Conservation (phyloP, 2,797 vertebrate genomes). For the Holocentrus rufus region DNA sequence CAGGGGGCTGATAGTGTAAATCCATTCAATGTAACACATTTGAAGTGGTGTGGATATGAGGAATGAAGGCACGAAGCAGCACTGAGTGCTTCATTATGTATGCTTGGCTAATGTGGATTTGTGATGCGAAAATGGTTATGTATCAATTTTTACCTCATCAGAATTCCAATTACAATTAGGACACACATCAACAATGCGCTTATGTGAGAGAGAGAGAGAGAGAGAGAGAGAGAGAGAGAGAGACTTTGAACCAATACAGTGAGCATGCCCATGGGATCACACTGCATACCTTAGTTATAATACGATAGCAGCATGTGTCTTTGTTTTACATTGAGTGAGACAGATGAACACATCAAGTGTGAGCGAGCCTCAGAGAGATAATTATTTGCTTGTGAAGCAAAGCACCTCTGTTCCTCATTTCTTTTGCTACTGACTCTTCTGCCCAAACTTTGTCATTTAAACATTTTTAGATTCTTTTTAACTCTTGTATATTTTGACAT, state of each 20-base stretch:
- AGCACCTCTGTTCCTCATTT: too few species aligned
- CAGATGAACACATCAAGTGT: background rate
- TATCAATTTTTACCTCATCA: too few species aligned
- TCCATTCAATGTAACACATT: background rate
- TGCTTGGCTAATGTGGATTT: background rate
- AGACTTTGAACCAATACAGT: background rate
- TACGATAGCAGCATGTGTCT: background rate
- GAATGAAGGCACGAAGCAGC: background rate
- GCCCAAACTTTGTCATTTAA: too few species aligned
- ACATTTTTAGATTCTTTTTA: too few species aligned
- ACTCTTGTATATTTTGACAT: too few species aligned
- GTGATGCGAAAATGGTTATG: too few species aligned
- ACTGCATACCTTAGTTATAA: background rate
- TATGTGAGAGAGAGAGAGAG: too few species aligned
- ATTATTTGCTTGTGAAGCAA: background rate
- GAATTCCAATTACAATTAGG: too few species aligned
- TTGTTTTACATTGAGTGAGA: constrained; percentile 2
- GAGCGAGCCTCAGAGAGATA: background rate
- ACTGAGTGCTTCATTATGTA: background rate
- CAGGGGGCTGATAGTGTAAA: background rate
- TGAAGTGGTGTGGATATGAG: background rate
- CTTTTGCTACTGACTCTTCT: too few species aligned
- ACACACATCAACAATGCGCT: too few species aligned
- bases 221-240: background rate
- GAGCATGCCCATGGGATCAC: background rate